Conservation (phyloP, 2,113 vertebrate species). For the Seriola dumerili region DNA sequence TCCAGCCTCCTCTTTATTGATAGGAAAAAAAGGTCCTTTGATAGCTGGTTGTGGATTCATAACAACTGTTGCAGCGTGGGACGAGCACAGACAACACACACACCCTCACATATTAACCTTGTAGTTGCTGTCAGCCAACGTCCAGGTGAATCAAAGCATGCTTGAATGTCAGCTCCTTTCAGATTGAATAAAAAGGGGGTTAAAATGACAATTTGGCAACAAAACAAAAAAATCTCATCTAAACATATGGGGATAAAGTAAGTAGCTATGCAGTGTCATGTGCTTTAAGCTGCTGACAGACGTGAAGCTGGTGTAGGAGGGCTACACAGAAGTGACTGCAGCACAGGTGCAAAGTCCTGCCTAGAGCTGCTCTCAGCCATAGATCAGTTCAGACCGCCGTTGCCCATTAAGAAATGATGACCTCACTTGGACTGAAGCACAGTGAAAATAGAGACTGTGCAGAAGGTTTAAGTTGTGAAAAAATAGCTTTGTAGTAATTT, state of each 20-base stretch:
- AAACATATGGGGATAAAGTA: background rate
- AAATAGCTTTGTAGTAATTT: constrained; percentile 13
- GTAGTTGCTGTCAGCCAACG: background rate
- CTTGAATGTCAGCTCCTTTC: constrained; percentile 9
- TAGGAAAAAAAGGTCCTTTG: constrained; percentile 1
- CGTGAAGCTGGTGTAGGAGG: constrained; percentile 17
- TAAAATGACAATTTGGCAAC: background rate
- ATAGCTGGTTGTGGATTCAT: constrained; percentile 29
- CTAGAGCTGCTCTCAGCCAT: constrained; percentile 26
- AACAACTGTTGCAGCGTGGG: constrained; percentile 2
- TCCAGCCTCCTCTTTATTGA: background rate
- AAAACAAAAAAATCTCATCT: background rate
- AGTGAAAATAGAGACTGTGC: background rate
- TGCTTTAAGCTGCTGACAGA: constrained; percentile 1
- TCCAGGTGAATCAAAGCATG: constrained; percentile 9
- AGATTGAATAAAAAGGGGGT: background rate
- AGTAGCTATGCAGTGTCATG: constrained; percentile 6
- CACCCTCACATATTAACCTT: background rate
- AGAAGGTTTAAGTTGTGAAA: constrained; percentile 35
- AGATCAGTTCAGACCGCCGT: constrained; percentile 33
- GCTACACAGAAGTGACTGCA: constrained; percentile 5
- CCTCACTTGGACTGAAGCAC: constrained; percentile 45
- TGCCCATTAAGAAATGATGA: constrained; percentile 43
- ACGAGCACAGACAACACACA: constrained; percentile 11
- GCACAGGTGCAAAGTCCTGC: background rate